Evolutionary conservation across 2,113 vertebrate genomes (phyloP).

Genomic region (Brachyhypopomus gauderio): DNA sequence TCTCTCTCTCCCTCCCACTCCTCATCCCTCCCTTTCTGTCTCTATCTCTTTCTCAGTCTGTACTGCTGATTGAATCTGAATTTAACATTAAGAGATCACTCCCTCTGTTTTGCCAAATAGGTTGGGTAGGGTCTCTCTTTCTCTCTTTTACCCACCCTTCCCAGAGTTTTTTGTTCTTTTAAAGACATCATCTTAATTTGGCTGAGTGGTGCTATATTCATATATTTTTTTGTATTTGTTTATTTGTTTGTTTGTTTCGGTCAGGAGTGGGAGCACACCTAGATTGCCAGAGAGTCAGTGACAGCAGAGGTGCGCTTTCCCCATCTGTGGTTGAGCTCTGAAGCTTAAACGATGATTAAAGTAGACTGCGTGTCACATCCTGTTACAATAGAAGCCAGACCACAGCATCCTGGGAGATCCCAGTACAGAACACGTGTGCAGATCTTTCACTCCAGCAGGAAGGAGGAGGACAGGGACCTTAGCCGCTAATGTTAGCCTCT

Average conservation of each 20-base stretch:
- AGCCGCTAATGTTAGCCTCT: slow-evolving; percentile 26
- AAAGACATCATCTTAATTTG: background rate
- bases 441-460: slow-evolving; percentile 40
- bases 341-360: slow-evolving; percentile 63
- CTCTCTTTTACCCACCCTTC: background rate
- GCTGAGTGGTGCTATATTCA: background rate
- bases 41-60: background rate
- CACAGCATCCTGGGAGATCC: slow-evolving; percentile 75
- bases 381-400: slow-evolving; percentile 80
- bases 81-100: slow-evolving; percentile 24
- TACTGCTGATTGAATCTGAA: slow-evolving; percentile 7
- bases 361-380: slow-evolving; percentile 88
- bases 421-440: slow-evolving; percentile 53
- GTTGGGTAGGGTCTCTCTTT: background rate
- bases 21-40: background rate
- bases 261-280: background rate
- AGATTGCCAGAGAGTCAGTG: background rate
- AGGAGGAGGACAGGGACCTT: slow-evolving; percentile 1
- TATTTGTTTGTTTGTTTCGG: slow-evolving; percentile 1
- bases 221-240: background rate
- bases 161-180: background rate
- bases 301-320: slow-evolving; percentile 29
- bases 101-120: background rate
- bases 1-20: no score
- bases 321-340: slow-evolving; percentile 12